phyloP scores from a whole-genome alignment of 2,888 invertebrate species.

The Anarsia innoxiella region DNA sequence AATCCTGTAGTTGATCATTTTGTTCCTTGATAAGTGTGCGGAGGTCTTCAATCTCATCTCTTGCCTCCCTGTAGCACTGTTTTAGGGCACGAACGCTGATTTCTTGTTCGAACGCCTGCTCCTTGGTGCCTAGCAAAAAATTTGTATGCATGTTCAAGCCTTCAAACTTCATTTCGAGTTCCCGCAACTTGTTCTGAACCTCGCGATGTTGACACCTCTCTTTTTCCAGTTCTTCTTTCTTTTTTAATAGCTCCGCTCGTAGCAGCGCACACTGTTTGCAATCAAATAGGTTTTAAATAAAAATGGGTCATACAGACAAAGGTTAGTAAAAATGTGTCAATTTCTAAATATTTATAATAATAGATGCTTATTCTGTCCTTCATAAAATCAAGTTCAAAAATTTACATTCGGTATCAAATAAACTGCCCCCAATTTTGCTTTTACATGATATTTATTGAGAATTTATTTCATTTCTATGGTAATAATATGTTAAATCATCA shows the following conservation, averaged over 20 bases:
- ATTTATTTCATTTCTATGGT: too few relatives aligned
- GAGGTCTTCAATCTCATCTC: constrained; percentile 74
- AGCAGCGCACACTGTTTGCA: constrained; percentile 52
- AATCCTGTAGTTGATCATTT: constrained; percentile 79
- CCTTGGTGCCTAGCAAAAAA: constrained; percentile 71
- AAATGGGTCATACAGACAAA: too few relatives aligned
- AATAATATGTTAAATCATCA: too few relatives aligned
- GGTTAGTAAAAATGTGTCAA: too few relatives aligned
- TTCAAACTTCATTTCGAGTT: constrained; percentile 57
- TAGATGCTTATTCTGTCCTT: too few relatives aligned
- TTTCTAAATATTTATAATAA: too few relatives aligned
- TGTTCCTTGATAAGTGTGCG: constrained; percentile 78
- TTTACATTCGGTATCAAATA: too few relatives aligned
- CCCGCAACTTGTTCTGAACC: constrained; percentile 49
- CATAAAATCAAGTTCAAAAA: too few relatives aligned
- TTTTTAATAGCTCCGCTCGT: constrained; percentile 48
- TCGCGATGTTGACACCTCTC: constrained; percentile 76
- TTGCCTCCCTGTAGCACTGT: constrained; percentile 77
- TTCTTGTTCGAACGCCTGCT: constrained; percentile 77
- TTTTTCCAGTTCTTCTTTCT: constrained; percentile 75
- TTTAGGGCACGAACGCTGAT: constrained; percentile 54
- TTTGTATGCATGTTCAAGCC: constrained; percentile 53
- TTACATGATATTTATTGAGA: too few relatives aligned
- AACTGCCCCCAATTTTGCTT: too few relatives aligned
- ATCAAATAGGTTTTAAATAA: too few relatives aligned